Conservation (phyloP, 2,113 vertebrate genomes). For the Lota lota region DNA sequence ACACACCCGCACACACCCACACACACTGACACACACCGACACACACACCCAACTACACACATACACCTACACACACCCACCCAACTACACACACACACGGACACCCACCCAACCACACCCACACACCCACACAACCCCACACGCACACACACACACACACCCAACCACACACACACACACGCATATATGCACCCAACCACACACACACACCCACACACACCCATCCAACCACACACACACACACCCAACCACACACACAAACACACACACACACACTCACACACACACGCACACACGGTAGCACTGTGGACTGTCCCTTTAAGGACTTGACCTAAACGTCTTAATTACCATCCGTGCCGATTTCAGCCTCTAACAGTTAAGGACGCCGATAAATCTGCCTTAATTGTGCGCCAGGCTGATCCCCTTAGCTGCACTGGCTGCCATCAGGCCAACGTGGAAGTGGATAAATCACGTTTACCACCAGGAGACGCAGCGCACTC, state of each 20-base stretch:
- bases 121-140: not conserved
- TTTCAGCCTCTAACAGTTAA: slow-evolving; percentile 30
- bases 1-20: not conserved
- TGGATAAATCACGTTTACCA: slow-evolving; percentile 64
- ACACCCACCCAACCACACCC: not conserved
- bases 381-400: slow-evolving; percentile 42
- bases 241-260: not conserved
- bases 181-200: too few species aligned
- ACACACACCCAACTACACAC: not conserved
- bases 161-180: slow-evolving; percentile 2
- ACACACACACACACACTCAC: not conserved
- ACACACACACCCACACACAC: too few species aligned
- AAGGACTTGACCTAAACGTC: slow-evolving; percentile 14
- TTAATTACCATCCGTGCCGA: slow-evolving; percentile 40
- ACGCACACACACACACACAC: not conserved
- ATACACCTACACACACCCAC: not conserved
- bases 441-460: slow-evolving; percentile 37
- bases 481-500: slow-evolving; percentile 37
- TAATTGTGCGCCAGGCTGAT: slow-evolving; percentile 51
- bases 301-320: slow-evolving; percentile 7
- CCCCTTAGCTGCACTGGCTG: slow-evolving; percentile 29
- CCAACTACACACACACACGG: slow-evolving; percentile 6
- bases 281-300: slow-evolving; percentile 11
- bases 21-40: slow-evolving; percentile 5
- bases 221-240: too few species aligned